Evolutionary conservation across 2,113 vertebrate species (phyloP).

Genomic region (Holacanthus passer): DNA sequence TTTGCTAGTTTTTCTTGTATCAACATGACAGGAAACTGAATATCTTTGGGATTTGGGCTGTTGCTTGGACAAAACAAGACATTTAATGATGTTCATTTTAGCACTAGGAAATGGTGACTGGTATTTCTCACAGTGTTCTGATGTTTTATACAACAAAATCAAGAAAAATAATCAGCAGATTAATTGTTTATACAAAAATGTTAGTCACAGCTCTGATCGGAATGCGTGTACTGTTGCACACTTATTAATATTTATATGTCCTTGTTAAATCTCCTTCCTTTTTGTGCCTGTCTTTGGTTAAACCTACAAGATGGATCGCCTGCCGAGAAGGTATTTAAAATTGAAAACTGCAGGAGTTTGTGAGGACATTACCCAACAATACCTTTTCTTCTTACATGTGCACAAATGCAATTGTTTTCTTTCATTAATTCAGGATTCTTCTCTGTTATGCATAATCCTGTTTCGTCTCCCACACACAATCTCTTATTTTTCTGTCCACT

Average conservation of each 20-base stretch:
- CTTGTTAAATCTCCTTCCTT: background rate
- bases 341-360: slow-evolving; percentile 47
- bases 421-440: slow-evolving; percentile 62
- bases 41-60: background rate
- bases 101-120: background rate
- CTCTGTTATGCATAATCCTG: slow-evolving; percentile 43
- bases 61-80: no score
- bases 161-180: background rate
- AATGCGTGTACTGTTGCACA: background rate
- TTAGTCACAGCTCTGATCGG: background rate
- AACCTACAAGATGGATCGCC: background rate
- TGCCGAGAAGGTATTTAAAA: slow-evolving; percentile 39
- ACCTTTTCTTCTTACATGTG: slow-evolving; percentile 48
- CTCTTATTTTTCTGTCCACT: slow-evolving; percentile 58
- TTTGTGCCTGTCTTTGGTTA: slow-evolving; percentile 1
- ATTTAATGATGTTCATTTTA: background rate
- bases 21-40: no score
- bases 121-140: background rate
- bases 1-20: background rate
- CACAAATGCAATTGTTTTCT: slow-evolving; percentile 56
- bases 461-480: slow-evolving; percentile 46
- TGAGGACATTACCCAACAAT: slow-evolving; percentile 37
- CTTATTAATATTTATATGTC: background rate
- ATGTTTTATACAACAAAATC: background rate
- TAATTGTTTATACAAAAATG: background rate